Evolutionary conservation across 2,797 vertebrate genomes (phyloP), one percentile per base, ranked within the genome.

Genomic region (Scolopax bukidnonensis): DNA sequence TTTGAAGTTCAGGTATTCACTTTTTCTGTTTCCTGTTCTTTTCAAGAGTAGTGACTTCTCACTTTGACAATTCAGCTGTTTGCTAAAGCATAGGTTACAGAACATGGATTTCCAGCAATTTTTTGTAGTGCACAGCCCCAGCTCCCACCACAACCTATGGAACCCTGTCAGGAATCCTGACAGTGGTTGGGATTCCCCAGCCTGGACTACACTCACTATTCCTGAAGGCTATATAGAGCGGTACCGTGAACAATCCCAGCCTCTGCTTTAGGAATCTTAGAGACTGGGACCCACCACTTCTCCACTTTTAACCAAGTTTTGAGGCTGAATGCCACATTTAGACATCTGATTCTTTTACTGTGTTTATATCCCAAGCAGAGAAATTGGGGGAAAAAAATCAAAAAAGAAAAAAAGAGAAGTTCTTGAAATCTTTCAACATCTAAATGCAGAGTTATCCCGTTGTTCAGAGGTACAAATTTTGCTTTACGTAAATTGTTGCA

Each of bases 221-320:
- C 48, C 60, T 3, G 40, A n/a, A 27, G 23, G 36, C 21, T 27
- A 2, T 0, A 2, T 19, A 20, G 36, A 45, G 24, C 0, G 0
- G 17, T 15, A 8, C 30, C 3, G 2, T 0, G 0, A 5, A 40
- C 19, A 24, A 7, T 6, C 1, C 0, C 24, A 41, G 1, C 3
- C 4, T 1, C 5, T 2, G 5, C 2, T 17, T 50, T 2, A 23
- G n/a, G 10, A 10, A 41, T 4, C 3, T 16, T 4, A 43, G 25
- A 47, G 56, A 13, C 9, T 8, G 23, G 33, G 19, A 87, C 20
- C 17, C 47, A 32, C 5, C 11, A 9, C 27, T 21, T 56, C 59
- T 38, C n/a, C 64, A 61, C 17, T 3, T 74, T 83, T 47, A 74
- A 74, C 16, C 0, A 0, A 19, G 38, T 25, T 38, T 59, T 69